Percentiles rank a stretch among this genome's conserved stretches.
Conservation (phyloP, 2,113 vertebrate species). For the Nothocercus julius region DNA sequence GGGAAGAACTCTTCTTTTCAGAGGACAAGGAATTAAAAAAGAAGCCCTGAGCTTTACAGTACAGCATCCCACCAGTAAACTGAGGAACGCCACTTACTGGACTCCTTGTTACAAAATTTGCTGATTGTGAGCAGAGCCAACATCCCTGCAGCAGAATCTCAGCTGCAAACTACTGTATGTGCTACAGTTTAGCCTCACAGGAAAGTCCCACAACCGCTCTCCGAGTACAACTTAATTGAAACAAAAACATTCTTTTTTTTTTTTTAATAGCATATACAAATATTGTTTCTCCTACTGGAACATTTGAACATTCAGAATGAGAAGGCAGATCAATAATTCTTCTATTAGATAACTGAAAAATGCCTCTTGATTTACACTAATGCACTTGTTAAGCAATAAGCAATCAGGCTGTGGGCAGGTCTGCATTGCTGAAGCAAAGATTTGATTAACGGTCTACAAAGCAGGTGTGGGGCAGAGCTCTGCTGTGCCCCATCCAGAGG, state of each 20-base stretch:
- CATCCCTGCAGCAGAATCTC: not conserved
- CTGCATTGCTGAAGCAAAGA: not conserved
- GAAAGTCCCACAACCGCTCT: not conserved
- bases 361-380: conserved; percentile 71
- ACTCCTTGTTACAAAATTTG: not conserved
- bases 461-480: not conserved
- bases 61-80: not conserved
- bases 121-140: not conserved
- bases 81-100: not conserved
- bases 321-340: conserved; percentile 58
- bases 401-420: conserved; percentile 19
- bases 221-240: conserved; percentile 30
- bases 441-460: not conserved
- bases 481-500: not conserved
- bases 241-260: conserved; percentile 20
- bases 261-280: conserved; percentile 46
- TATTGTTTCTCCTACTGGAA: conserved; percentile 50
- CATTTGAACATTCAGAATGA: not conserved
- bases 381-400: conserved; percentile 70
- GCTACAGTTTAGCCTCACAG: not conserved
- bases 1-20: not conserved
- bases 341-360: conserved; percentile 72
- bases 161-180: not conserved
- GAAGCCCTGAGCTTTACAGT: not conserved
- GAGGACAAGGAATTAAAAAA: fast-evolving